Percentiles rank a stretch among this genome's conserved stretches.
Conservation (phyloP, 1,140 invertebrate species). For the Drosophila bocki region DNA sequence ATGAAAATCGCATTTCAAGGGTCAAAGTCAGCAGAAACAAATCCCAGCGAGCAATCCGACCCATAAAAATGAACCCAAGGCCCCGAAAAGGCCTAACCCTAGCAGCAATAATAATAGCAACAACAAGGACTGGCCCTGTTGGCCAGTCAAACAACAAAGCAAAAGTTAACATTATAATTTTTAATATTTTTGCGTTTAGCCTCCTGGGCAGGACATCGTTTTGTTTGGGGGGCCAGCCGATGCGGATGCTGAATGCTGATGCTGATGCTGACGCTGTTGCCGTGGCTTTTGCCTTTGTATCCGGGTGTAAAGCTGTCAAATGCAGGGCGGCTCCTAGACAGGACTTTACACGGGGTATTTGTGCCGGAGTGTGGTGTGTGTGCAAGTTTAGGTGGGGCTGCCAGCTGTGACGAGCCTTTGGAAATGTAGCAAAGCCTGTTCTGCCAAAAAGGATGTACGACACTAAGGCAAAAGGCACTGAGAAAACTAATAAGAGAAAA, state of each 20-base stretch:
- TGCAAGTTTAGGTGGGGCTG: conserved; percentile 34
- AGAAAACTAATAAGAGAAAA: neutral
- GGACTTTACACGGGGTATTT: conserved; percentile 54
- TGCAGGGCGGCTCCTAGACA: conserved; percentile 65
- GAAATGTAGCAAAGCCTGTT: conserved; percentile 69
- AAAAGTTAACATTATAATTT: conserved; percentile 84
- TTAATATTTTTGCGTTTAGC: conserved; percentile 80
- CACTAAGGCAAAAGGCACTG: conserved; percentile 11
- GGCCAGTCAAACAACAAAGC: conserved; percentile 72
- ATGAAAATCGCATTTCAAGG: conserved; percentile 80
- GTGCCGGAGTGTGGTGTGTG: conserved; percentile 35
- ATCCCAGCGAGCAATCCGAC: conserved; percentile 58
- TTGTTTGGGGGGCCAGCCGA: conserved; percentile 9
- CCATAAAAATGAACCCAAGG: conserved; percentile 56
- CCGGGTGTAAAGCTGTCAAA: conserved; percentile 81
- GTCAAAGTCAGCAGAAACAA: conserved; percentile 71
- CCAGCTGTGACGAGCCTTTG: conserved; percentile 77
- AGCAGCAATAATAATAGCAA: conserved; percentile 43
- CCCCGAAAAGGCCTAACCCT: conserved; percentile 66
- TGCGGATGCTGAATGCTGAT: conserved; percentile 9
- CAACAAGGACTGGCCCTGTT: conserved; percentile 23
- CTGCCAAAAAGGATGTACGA: conserved; percentile 37
- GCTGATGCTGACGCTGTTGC: conserved; percentile 10
- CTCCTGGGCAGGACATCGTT: conserved; percentile 43
- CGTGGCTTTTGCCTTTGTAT: conserved; percentile 40